Conservation (phyloP, 2,888 invertebrate species). For the Tachina lurida region DNA sequence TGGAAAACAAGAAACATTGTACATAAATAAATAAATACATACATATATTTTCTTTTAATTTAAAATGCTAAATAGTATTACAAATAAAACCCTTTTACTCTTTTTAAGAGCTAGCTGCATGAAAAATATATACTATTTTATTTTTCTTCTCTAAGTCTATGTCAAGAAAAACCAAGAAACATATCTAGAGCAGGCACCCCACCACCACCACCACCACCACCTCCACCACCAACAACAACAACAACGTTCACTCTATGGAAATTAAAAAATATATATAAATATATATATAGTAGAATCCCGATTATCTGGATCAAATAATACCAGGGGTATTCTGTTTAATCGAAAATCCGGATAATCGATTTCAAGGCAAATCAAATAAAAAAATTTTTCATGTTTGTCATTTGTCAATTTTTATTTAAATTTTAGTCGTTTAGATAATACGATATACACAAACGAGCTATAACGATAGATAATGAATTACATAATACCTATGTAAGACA, state of each 20-base stretch:
- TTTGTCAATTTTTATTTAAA: too few relatives aligned
- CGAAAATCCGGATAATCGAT: too few relatives aligned
- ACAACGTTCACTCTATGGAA: conserved; percentile 13
- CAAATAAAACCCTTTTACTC: conserved; percentile 31
- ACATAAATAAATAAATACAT: not conserved
- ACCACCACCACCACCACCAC: conserved; percentile 11
- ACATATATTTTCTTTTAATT: conserved; percentile 61
- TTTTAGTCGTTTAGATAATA: too few relatives aligned
- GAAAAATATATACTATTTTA: conserved; percentile 24
- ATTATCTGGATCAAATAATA: too few relatives aligned
- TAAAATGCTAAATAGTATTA: conserved; percentile 57
- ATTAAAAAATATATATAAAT: not conserved
- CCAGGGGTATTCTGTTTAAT: too few relatives aligned
- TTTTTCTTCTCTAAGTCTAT: conserved; percentile 1
- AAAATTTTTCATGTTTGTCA: too few relatives aligned
- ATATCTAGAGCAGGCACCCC: conserved; percentile 56
- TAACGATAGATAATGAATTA: too few relatives aligned
- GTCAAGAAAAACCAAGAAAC: conserved; percentile 24
- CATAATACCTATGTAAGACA: too few relatives aligned
- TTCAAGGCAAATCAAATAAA: too few relatives aligned
- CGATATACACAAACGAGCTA: too few relatives aligned
- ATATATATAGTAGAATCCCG: too few relatives aligned
- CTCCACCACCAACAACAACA: too few relatives aligned
- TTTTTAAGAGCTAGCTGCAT: conserved; percentile 6
- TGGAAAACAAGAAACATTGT: not conserved